Conservation (phyloP, 2,113 vertebrate genomes). For the Elephantulus edwardii region DNA sequence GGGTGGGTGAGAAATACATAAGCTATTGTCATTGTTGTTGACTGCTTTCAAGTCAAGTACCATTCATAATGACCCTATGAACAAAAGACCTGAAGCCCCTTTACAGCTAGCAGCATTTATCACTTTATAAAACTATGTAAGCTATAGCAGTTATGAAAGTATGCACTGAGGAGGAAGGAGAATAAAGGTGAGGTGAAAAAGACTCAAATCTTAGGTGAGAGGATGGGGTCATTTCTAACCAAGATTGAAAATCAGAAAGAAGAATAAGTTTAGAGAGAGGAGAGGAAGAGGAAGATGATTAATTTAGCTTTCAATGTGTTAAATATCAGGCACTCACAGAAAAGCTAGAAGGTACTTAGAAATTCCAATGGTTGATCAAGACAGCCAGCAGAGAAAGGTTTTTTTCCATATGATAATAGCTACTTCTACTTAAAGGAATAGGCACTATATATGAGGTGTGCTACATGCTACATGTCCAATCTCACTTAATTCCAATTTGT, state of each 20-base stretch:
- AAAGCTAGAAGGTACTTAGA: neutral
- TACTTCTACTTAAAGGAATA: neutral
- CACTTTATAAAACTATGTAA: no score
- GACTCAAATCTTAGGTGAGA: slow-evolving; percentile 20
- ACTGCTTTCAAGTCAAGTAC: no score
- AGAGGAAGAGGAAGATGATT: neutral
- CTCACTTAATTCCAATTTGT: neutral
- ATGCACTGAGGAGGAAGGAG: neutral
- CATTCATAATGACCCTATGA: no score
- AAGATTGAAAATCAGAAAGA: neutral
- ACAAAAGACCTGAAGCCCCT: no score
- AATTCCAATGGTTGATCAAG: neutral
- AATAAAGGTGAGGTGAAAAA: neutral
- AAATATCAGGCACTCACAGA: neutral
- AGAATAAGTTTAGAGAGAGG: neutral
- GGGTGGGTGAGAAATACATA: neutral
- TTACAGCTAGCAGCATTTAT: no score
- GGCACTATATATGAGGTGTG: neutral
- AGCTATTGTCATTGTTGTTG: no score
- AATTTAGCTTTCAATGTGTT: neutral
- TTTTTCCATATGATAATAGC: neutral
- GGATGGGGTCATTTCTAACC: neutral
- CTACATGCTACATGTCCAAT: neutral
- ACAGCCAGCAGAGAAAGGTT: neutral
- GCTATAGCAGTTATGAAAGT: neutral